Evolutionary conservation across 64 coral and sea anemone genomes (phyloP).

Genomic region (Porites lutea): DNA sequence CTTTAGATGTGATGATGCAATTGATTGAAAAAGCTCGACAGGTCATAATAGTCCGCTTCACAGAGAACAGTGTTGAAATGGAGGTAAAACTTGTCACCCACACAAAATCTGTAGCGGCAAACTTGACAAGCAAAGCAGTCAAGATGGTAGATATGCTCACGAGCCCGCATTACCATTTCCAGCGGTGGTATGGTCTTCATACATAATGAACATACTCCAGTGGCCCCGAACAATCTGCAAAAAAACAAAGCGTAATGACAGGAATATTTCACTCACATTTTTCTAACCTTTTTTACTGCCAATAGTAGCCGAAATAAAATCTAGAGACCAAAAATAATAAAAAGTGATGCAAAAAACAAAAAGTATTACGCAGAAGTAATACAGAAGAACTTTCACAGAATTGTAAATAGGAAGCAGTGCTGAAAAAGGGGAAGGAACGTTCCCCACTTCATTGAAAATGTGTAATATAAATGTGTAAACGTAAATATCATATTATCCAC

Average conservation of each 20-base stretch:
- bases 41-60: slow-evolving; percentile 83
- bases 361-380: too few relatives aligned
- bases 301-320: too few relatives aligned
- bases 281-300: too few relatives aligned
- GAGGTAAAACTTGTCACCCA: slow-evolving; percentile 89
- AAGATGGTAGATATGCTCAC: slow-evolving; percentile 80
- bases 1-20: background rate
- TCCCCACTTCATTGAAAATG: too few relatives aligned
- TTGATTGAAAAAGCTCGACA: slow-evolving; percentile 41
- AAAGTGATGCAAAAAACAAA: too few relatives aligned
- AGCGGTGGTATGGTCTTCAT: slow-evolving; percentile 87
- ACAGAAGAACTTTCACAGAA: too few relatives aligned
- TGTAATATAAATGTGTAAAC: too few relatives aligned
- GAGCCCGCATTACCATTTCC: slow-evolving; percentile 93
- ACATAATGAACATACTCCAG: slow-evolving; percentile 77
- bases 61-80: slow-evolving; percentile 79
- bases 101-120: slow-evolving; percentile 85
- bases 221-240: slow-evolving; percentile 79
- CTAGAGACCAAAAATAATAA: too few relatives aligned
- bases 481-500: too few relatives aligned
- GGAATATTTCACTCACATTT: background rate
- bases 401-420: too few relatives aligned
- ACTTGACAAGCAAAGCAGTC: slow-evolving; percentile 90
- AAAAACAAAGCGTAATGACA: slow-evolving; percentile 12
- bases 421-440: too few relatives aligned